Percentiles rank a stretch among this genome's conserved stretches.
These are phyloP conservation scores for Gobio gobio DNA, from an alignment of 2,113 vertebrate genomes.

Conservation along the genomic window DNA sequence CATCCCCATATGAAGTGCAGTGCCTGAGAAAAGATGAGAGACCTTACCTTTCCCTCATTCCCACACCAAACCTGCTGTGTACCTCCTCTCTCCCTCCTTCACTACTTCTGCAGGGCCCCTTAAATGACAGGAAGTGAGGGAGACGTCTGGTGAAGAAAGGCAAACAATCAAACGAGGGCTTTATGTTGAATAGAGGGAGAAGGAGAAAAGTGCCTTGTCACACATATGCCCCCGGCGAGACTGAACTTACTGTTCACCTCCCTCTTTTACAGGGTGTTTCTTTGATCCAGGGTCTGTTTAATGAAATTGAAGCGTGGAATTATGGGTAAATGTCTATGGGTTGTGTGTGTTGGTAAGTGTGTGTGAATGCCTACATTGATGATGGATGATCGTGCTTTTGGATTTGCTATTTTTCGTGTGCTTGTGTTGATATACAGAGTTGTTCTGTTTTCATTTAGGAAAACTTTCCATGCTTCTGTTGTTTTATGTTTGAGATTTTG, in stretches of 20 bases:
- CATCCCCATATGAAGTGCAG: constrained; percentile 24
- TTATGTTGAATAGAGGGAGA: constrained; percentile 30
- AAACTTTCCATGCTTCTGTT: neutral
- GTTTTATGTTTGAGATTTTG: neutral
- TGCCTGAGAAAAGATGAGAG: constrained; percentile 33
- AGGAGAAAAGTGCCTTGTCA: constrained; percentile 51
- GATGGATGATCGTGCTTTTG: constrained; percentile 3
- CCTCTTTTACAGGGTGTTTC: constrained; percentile 42
- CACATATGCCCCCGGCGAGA: constrained; percentile 39
- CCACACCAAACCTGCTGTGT: constrained; percentile 45
- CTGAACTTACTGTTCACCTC: constrained; percentile 39
- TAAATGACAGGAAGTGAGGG: constrained; percentile 54
- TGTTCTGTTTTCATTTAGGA: neutral
- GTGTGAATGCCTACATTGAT: constrained; percentile 15
- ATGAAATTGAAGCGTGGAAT: constrained; percentile 8
- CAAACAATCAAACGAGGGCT: constrained; percentile 49
- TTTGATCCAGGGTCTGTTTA: constrained; percentile 43
- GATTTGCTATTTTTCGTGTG: constrained; percentile 34
- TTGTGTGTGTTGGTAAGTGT: neutral
- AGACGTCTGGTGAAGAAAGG: constrained; percentile 45
- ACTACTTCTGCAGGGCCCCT: constrained; percentile 51
- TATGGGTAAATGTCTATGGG: constrained; percentile 7
- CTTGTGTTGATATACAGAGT: neutral
- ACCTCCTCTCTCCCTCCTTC: constrained; percentile 42
- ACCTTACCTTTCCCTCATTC: constrained; percentile 39